Percentiles rank a stretch among this genome's conserved stretches.
Conservation (phyloP, 2,113 vertebrate genomes). For the Rynchops niger region DNA sequence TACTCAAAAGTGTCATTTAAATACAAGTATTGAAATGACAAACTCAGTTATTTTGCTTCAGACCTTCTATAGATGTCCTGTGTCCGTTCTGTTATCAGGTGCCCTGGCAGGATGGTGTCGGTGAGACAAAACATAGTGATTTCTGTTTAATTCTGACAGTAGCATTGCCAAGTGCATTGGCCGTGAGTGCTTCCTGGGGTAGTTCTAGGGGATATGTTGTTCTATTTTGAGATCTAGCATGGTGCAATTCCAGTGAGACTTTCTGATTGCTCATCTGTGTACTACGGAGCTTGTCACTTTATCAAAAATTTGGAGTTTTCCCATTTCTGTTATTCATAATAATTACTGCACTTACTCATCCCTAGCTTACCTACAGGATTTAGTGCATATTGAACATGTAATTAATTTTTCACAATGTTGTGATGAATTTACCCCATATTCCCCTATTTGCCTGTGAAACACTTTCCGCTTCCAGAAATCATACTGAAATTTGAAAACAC, state of each 20-base stretch:
- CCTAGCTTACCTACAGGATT: neutral
- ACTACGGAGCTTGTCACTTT: neutral
- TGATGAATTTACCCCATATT: neutral
- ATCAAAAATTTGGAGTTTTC: neutral
- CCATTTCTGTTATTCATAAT: neutral
- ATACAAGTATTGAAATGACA: neutral
- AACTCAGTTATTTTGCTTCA: neutral
- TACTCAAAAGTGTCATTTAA: neutral
- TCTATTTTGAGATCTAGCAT: neutral
- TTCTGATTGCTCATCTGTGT: neutral
- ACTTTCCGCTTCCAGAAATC: neutral
- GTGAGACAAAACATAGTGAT: neutral
- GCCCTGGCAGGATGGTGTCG: neutral
- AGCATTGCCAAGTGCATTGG: too few relatives aligned
- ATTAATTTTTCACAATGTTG: neutral
- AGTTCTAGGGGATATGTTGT: rapidly evolving
- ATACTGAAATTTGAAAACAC: neutral
- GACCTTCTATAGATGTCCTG: neutral
- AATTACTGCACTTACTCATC: neutral
- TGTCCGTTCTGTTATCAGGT: neutral
- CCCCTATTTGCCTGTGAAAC: neutral
- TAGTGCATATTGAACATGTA: neutral
- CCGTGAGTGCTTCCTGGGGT: neutral
- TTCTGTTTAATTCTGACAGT: neutral
- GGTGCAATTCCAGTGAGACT: neutral